Evolutionary conservation across 2,888 invertebrate genomes (phyloP), one percentile per base, ranked within the genome.

Genomic region (Rotaria sp.): DNA sequence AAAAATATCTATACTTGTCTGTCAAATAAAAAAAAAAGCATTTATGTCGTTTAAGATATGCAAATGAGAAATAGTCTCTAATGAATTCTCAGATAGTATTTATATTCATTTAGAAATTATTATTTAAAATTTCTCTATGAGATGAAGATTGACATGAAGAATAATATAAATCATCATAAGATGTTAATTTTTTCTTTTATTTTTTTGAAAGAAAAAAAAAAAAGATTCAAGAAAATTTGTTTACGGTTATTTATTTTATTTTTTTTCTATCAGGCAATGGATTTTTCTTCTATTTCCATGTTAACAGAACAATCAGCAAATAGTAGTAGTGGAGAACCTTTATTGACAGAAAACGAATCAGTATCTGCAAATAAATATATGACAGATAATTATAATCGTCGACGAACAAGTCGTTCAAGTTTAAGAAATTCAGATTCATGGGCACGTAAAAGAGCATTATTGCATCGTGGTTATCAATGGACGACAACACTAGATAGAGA

Each of bases 371-470:
- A n/a, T 35, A 15, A 4, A 3, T 13, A 45, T 80, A 11, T n/a
- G 11, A 18, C 45, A 15, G 45, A 41, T 26, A 7, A 80, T 45
- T 26, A 80, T 41, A 13, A 41, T n/a, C 26, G 45, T 45, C 80
- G 80, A 80, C 24, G 15, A 80, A 4, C 80, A n/a, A 80, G 80
- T n/a, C 80, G 80, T 21, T 80, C 80, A 45, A 4, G 3, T 45
- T n/a, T 38, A n/a, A 41, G 15, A 26, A 80, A 80, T 80, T 41
- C 80, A 2, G 80, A 80, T 38, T 45, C 80, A 80, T 80, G 80
- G 80, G 80, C 80, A 80, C 41, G 80, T 26, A 80, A 80, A 45
- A 15, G 80, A 80, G 45, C 80, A n/a, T 45, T 80, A 15, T 45
- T 80, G 45, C 41, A 80, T 10, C 21, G 41, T 38, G 80, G 38